phyloP scores from a whole-genome alignment of 2,113 vertebrate species.

The Tachuris rubrigastra region DNA sequence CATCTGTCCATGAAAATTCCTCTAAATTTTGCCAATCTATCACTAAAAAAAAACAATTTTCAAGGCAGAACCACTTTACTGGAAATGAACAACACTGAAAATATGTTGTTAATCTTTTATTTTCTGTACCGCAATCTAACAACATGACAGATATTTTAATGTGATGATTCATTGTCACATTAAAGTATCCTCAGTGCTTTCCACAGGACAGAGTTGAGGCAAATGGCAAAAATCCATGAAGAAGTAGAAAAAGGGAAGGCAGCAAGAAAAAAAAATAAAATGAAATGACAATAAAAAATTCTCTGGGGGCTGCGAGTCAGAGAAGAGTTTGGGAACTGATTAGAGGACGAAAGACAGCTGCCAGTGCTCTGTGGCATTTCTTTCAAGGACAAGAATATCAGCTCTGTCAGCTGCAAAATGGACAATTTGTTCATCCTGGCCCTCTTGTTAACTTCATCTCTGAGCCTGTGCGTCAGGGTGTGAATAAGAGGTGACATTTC shows the following conservation, averaged over 20 bases:
- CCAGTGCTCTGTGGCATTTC: neutral
- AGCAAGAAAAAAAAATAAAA: neutral
- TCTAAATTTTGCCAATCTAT: neutral
- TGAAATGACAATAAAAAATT: neutral
- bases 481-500: neutral
- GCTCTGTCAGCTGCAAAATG: neutral
- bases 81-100: neutral
- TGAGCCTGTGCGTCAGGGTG: rapidly evolving
- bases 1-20: neutral
- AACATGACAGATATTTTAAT: neutral
- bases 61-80: neutral
- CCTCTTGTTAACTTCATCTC: neutral
- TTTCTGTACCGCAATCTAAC: neutral
- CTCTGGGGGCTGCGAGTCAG: neutral
- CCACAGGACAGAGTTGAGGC: neutral
- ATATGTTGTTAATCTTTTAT: neutral
- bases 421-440: neutral
- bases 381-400: neutral
- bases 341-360: neutral
- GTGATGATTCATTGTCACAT: neutral
- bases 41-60: neutral
- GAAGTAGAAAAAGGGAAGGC: neutral
- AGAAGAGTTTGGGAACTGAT: neutral
- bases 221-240: neutral
- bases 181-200: neutral